Percentiles rank a stretch among this genome's conserved stretches.
Conservation (phyloP, 2,888 invertebrate species). For the Drosophila maculinotata region DNA sequence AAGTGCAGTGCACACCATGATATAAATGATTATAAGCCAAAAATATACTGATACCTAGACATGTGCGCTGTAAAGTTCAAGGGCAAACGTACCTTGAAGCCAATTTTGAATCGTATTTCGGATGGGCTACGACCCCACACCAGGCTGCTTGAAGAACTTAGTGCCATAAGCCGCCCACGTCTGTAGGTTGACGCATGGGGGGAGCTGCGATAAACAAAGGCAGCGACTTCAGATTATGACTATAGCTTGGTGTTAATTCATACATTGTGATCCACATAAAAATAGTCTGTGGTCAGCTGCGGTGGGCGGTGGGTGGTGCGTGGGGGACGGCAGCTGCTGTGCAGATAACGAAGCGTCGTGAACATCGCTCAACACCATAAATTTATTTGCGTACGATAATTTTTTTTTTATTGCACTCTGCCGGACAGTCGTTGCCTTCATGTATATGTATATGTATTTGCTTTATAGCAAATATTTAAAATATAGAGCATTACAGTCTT, state of each 20-base stretch:
- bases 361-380: slow-evolving; percentile 46
- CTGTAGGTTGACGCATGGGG: slow-evolving; percentile 1
- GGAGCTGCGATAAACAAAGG: slow-evolving; percentile 30
- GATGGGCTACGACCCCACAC: background rate
- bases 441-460: slow-evolving; percentile 1
- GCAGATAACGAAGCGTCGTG: slow-evolving; percentile 54
- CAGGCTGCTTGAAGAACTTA: background rate
- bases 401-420: slow-evolving; percentile 65
- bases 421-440: slow-evolving; percentile 26
- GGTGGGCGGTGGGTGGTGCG: background rate
- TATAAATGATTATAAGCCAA: too few species aligned
- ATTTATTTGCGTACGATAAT: slow-evolving; percentile 74
- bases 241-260: slow-evolving; percentile 61
- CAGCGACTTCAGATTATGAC: slow-evolving; percentile 27
- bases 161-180: slow-evolving; percentile 11
- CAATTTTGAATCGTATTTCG: background rate
- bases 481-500: slow-evolving; percentile 11
- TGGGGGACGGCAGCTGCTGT: slow-evolving; percentile 17
- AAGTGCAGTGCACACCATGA: slow-evolving; percentile 62
- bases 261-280: slow-evolving; percentile 66
- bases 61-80: slow-evolving; percentile 47
- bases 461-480: slow-evolving; percentile 19
- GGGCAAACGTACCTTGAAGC: slow-evolving; percentile 27
- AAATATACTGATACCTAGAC: slow-evolving; percentile 11
- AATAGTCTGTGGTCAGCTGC: slow-evolving; percentile 39